These are phyloP conservation scores for Bombus superbus DNA, from an alignment of 1,140 invertebrate species.

Conservation along the genomic window DNA sequence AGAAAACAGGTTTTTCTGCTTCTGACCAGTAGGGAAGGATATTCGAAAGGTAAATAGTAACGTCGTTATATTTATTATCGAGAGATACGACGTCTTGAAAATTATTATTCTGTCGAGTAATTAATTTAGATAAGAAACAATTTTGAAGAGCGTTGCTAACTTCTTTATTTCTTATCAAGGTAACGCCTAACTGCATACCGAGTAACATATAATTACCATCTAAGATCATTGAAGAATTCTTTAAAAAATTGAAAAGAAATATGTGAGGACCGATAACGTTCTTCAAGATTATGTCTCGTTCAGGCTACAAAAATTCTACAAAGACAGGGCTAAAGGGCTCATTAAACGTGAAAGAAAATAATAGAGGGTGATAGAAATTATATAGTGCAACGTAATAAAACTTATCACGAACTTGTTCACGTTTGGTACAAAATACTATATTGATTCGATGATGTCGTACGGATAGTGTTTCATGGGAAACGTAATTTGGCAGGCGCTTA, in stretches of 20 bases:
- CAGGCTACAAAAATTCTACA: rapidly evolving
- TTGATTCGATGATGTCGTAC: not conserved
- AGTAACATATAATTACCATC: no score
- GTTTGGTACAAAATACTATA: not conserved
- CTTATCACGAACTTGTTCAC: no score
- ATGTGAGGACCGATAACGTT: no score
- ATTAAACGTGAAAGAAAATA: not conserved
- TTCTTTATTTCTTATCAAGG: no score
- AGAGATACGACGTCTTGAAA: not conserved
- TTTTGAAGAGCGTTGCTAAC: no score
- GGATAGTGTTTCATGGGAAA: not conserved
- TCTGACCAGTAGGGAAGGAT: no score
- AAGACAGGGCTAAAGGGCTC: not conserved
- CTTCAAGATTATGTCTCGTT: not conserved
- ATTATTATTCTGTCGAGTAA: not conserved
- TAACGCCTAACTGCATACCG: no score
- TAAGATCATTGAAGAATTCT: no score
- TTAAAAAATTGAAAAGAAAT: no score
- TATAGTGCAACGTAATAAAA: not conserved
- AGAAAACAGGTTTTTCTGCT: no score
- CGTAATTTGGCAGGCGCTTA: not conserved
- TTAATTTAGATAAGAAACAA: not conserved
- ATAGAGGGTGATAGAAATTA: not conserved
- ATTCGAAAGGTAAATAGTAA: not conserved
- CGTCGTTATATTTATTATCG: not conserved